Evolutionary conservation across 2,888 invertebrate genomes (phyloP), one percentile per base, ranked within the genome.

Genomic region (Nebria brevicollis): DNA sequence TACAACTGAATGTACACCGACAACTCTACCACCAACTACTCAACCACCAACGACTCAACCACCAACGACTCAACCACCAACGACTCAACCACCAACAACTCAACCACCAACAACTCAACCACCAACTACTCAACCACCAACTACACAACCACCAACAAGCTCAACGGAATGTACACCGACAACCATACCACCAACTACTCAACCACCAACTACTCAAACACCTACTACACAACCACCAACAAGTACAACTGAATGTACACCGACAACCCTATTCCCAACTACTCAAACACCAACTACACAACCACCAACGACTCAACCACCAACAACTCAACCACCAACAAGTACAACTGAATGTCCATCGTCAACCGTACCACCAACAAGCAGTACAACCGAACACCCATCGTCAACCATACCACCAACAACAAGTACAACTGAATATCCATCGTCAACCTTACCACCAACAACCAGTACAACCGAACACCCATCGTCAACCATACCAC

Each of bases 91-190:
- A 11, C 54, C 54, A 5, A 54, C 54, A 34, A 34, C 54, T 3
- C 54, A 54, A 54, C 54, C 54, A 54, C 54, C 26, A 68, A 68
- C 68, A 68, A 68, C 68, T 68, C 68, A 10, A 25, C 68, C 68
- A 7, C 3, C 68, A 25, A 3, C 68, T 2, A 68, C 20, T 26
- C 10, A 4, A 3, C 8, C 10, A 68, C 26, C 26, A 7, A 26
- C 68, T 3, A 68, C 68, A 68, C 68, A 20, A n/a, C n/a, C 66
- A 20, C n/a, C n/a, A n/a, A n/a, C 34, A 34, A 34, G 34, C 4
- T 6, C 26, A 68, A 68, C 26, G n/a, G n/a, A n/a, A 34, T 34
- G 34, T 4, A 34, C 34, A 2, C 1, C 34, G 1, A 11, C 54
- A 54, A 54, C 54, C 54, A 54, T 34, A 34, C 54, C 26, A 68